phyloP scores from a whole-genome alignment of 1,140 invertebrate genomes.

The Phortica variegata region DNA sequence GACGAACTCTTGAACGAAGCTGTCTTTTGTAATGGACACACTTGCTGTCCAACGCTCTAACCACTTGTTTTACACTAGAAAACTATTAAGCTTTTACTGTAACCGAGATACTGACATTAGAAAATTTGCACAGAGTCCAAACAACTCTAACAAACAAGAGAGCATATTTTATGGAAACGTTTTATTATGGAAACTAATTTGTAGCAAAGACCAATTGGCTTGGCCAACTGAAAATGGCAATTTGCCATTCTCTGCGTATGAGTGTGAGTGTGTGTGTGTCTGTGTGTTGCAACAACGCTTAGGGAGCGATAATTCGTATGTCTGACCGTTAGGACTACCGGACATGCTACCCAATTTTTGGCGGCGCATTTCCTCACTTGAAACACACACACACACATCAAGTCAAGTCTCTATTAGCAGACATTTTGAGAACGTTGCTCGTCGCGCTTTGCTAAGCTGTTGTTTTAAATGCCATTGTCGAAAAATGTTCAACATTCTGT shows the following conservation, averaged over 20 bases:
- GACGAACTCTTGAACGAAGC: conserved; percentile 17
- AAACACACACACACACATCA: conserved; percentile 29
- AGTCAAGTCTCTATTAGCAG: conserved; percentile 55
- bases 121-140: conserved; percentile 8
- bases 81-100: conserved; percentile 9
- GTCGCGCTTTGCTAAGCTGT: too few species aligned
- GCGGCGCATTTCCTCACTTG: too few species aligned
- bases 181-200: conserved; percentile 57
- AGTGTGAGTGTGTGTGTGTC: conserved; percentile 2
- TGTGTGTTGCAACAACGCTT: conserved; percentile 1
- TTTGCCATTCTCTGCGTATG: conserved; percentile 44
- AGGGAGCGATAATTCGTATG: conserved; percentile 1
- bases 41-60: too few species aligned
- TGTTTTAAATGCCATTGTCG: not conserved
- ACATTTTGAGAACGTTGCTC: too few species aligned
- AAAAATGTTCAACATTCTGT: not conserved
- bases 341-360: too few species aligned
- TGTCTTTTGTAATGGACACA: not conserved
- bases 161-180: conserved; percentile 53
- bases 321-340: too few species aligned
- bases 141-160: conserved; percentile 2
- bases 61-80: not conserved
- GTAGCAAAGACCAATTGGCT: conserved; percentile 42
- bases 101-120: not conserved
- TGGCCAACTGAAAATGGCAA: conserved; percentile 51